phyloP scores from a whole-genome alignment of 1,140 invertebrate species.

The Samia ricini region DNA sequence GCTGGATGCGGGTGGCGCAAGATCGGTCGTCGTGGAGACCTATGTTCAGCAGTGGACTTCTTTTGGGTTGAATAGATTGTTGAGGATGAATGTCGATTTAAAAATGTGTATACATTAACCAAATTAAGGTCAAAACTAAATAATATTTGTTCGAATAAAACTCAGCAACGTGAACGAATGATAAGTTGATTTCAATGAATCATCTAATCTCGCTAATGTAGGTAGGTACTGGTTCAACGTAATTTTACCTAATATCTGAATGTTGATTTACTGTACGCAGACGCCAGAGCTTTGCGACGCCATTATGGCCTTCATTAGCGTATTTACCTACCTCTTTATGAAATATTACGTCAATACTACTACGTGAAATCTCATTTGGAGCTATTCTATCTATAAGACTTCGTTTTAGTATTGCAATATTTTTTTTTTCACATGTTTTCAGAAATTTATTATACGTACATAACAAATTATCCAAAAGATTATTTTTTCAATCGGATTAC shows the following conservation, averaged over 20 bases:
- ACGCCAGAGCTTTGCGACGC: not conserved
- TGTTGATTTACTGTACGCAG: not conserved
- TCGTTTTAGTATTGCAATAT: no score
- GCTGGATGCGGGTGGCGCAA: no score
- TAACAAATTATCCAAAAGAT: no score
- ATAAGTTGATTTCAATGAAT: not conserved
- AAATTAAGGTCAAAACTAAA: no score
- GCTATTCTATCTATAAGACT: not conserved
- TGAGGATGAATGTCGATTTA: no score
- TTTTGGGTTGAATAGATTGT: no score
- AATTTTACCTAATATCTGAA: not conserved
- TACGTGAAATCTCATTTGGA: not conserved
- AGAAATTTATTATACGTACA: no score
- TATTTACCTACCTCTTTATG: not conserved
- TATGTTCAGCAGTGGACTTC: no score
- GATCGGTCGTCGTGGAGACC: no score
- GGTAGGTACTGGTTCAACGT: not conserved
- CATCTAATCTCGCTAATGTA: not conserved
- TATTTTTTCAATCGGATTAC: no score
- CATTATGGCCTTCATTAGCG: not conserved
- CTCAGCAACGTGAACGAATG: not conserved
- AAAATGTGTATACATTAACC: no score
- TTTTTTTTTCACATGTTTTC: no score
- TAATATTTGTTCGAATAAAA: not conserved
- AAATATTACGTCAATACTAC: not conserved